Conservation (phyloP, 2,113 vertebrate genomes). For the Potamarius usumacintae region DNA sequence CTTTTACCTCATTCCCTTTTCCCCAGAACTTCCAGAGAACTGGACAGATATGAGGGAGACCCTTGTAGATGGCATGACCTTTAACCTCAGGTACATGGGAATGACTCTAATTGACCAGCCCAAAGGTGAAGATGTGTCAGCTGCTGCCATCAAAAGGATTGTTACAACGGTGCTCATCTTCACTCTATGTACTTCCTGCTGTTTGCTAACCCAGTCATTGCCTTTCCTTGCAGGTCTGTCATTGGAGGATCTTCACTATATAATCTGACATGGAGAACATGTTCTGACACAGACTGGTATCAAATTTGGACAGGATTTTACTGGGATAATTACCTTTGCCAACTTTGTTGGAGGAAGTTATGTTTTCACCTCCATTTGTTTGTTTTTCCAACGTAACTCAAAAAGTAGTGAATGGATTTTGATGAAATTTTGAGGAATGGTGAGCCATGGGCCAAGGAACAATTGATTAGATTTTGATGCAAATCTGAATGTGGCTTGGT, state of each 20-base stretch:
- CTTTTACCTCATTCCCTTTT: background rate
- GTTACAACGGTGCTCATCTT: constrained; percentile 77
- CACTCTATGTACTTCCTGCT: background rate
- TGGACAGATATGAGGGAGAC: constrained; percentile 94
- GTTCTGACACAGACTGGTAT: background rate
- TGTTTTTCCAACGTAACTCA: no score
- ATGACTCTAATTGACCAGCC: constrained; percentile 94
- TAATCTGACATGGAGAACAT: background rate
- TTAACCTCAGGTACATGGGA: constrained; percentile 91
- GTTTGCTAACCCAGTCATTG: background rate
- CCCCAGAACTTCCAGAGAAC: constrained; percentile 88
- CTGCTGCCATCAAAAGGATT: constrained; percentile 88
- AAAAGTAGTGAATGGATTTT: no score
- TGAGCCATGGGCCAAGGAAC: no score
- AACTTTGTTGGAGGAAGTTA: no score
- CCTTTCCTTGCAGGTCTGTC: background rate
- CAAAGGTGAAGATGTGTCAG: constrained; percentile 89
- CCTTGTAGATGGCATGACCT: constrained; percentile 89
- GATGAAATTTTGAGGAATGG: no score
- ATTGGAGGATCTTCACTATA: background rate
- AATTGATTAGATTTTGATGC: no score
- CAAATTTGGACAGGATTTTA: background rate
- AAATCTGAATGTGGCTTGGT: no score
- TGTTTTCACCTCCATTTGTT: no score
- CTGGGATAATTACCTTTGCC: no score